These are phyloP conservation scores for Belonocnema kinseyi DNA, from an alignment of 1,140 invertebrate genomes.

Conservation along the genomic window DNA sequence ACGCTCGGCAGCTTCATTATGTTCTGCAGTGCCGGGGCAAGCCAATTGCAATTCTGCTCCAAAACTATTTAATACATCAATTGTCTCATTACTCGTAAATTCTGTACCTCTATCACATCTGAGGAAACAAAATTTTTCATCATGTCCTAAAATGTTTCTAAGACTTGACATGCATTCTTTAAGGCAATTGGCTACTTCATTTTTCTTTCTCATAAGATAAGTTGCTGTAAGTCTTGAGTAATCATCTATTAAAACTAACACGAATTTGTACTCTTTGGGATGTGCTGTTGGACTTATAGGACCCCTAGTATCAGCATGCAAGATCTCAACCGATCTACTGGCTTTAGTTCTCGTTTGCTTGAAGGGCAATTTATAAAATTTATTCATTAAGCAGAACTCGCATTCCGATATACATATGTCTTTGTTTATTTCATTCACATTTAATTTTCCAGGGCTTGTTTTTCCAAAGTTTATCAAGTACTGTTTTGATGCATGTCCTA, in stretches of 20 bases:
- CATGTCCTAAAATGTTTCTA: neutral
- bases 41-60: too few species aligned
- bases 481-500: neutral
- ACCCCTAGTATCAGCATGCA: constrained; percentile 18
- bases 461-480: neutral
- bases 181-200: neutral
- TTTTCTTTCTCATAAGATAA: neutral
- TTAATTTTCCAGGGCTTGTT: neutral
- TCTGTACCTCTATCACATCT: neutral
- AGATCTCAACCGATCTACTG: neutral
- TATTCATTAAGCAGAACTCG: neutral
- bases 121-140: constrained; percentile 1
- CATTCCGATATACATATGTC: neutral
- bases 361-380: neutral
- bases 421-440: neutral
- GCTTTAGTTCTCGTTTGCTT: neutral
- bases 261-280: constrained; percentile 10
- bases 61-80: too few species aligned
- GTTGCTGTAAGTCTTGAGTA: neutral
- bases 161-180: neutral
- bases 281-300: neutral
- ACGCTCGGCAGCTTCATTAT: too few species aligned
- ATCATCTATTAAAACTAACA: constrained; percentile 17
- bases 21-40: too few species aligned
- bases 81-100: too few species aligned